Base-by-base conservation (phyloP, 2,888 invertebrate species). In the Pterostichus niger region DNA sequence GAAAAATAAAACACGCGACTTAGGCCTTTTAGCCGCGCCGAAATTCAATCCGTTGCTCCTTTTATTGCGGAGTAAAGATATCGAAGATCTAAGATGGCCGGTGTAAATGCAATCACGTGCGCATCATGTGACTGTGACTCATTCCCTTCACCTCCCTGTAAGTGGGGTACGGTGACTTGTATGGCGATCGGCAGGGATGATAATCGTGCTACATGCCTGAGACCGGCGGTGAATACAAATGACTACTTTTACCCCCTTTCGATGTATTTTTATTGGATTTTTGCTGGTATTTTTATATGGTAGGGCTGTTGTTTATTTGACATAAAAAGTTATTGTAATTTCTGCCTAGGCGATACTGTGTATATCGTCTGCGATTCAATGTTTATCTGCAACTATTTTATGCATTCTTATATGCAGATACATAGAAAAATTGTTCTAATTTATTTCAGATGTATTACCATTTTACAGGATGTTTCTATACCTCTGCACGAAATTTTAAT, bases 1-100 rank as follows among this genome's bases (percentile, higher is more conserved):
- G 82, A 40, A 49, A 52, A 56, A 82, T 59, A 82, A 75, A 82
- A 82, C 54, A 82, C 56, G 46, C 54, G 75, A 35, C 75, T 82
- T 82, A 75, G 73, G 75, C 75, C 54, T 81, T 64, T 81, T 80
- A 61, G 64, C 40, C 33, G 81, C 17, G 31, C 68, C 59, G 77
- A 77, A 64, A 83, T 83, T 83, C 83, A 83, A 83, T 83, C 61
- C 83, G 49, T 59, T 35, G 46, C 61, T 64, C 49, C 24, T 61
- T 82, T 82, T 82, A 82, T 82, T 75, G 82, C 61, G 35, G 40
- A 13, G 33, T 64, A 68, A 80, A 80, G 80, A 68, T 80, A 80
- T 68, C 80, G 46, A 44, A 59, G 49, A 56, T 71, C 40, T 64
- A 49, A 80, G 80, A 80, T 80, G 46, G 71, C 73, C 71, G 59